phyloP scores from a whole-genome alignment of 2,113 vertebrate genomes.

The Verasper variegatus region DNA sequence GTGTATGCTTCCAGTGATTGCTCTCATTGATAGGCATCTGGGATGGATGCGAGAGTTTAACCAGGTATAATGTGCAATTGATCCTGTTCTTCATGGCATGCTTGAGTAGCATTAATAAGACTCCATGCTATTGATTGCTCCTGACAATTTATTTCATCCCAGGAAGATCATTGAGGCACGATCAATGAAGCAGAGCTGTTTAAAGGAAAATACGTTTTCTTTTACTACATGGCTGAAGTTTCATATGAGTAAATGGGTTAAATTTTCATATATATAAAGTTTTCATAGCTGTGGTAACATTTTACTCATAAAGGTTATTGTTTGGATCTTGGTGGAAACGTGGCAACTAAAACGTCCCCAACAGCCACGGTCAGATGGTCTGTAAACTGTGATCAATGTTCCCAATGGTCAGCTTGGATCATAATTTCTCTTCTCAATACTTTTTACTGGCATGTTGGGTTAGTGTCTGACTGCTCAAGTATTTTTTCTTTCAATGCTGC shows the following conservation, averaged over 20 bases:
- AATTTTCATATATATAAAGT: too few relatives aligned
- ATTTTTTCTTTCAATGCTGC: not conserved
- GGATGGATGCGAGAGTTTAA: conserved; percentile 2
- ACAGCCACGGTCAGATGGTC: not conserved
- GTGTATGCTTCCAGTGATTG: conserved; percentile 2
- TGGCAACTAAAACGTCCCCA: not conserved
- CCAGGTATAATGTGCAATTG: conserved; percentile 24
- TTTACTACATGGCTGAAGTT: not conserved
- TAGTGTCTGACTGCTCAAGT: not conserved
- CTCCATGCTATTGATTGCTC: conserved; percentile 34
- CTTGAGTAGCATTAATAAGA: conserved; percentile 32
- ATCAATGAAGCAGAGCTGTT: conserved; percentile 28
- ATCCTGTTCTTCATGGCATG: conserved; percentile 15
- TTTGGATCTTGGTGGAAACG: not conserved
- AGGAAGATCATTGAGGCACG: conserved; percentile 17
- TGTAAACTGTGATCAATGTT: not conserved
- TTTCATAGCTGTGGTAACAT: not conserved
- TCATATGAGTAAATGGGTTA: too few relatives aligned
- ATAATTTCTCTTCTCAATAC: not conserved
- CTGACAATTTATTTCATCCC: conserved; percentile 28
- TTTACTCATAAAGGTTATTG: not conserved
- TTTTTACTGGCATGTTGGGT: not conserved
- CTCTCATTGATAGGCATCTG: conserved; percentile 29
- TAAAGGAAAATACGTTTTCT: not conserved
- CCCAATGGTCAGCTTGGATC: not conserved